Conservation (phyloP, 2,888 invertebrate genomes). For the Odontocolon sp. region DNA sequence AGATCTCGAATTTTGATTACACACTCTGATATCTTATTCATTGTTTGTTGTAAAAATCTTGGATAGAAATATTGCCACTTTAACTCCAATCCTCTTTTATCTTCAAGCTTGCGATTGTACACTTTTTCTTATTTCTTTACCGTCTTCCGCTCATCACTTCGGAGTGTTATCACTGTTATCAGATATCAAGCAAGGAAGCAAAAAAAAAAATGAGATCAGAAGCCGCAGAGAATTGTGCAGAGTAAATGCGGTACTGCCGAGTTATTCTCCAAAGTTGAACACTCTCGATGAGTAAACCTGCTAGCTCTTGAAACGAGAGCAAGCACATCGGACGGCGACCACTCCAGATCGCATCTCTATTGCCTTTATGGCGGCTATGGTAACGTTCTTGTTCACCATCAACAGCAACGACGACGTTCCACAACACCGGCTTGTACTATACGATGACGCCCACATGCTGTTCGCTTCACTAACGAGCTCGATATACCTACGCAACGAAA, state of each 20-base stretch:
- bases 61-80: too few species aligned
- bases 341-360: slow-evolving; percentile 15
- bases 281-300: neutral
- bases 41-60: too few species aligned
- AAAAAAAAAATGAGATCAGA: too few species aligned
- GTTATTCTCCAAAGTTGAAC: neutral
- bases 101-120: too few species aligned
- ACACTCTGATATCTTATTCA: too few species aligned
- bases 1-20: too few species aligned
- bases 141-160: too few species aligned
- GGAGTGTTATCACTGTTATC: too few species aligned
- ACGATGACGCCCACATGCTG: neutral
- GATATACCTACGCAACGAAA: neutral
- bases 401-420: slow-evolving; percentile 27
- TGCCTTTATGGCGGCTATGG: slow-evolving; percentile 2
- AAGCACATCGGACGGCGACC: neutral
- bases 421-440: neutral
- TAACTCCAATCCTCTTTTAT: too few species aligned
- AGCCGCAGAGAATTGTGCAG: neutral
- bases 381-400: slow-evolving; percentile 31
- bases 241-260: neutral
- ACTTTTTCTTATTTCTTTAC: too few species aligned
- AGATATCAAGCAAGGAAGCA: too few species aligned
- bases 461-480: neutral
- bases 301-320: neutral